Evolutionary conservation across 2,888 invertebrate genomes (phyloP).

Genomic region (Stenodema calcarata): DNA sequence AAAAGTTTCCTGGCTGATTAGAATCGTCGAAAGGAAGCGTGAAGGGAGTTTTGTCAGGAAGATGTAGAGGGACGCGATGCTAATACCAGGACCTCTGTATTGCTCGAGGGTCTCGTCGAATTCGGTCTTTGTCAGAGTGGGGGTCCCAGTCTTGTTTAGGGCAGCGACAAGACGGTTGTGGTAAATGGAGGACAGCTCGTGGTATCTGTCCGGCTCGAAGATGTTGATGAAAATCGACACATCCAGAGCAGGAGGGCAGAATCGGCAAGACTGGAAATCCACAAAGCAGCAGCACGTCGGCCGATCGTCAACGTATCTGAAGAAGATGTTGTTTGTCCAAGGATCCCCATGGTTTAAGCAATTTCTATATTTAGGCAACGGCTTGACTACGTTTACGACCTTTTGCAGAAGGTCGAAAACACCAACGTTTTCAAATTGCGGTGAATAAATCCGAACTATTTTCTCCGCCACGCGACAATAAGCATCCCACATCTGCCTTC

Average conservation of each 20-base stretch:
- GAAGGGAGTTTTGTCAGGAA: conserved; percentile 44
- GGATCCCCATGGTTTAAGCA: conserved; percentile 49
- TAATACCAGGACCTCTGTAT: neutral
- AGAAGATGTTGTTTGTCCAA: conserved; percentile 50
- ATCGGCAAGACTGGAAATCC: conserved; percentile 38
- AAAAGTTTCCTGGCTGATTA: conserved; percentile 36
- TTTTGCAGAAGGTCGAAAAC: neutral
- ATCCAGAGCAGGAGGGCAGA: conserved; percentile 45
- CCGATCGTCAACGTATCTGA: conserved; percentile 34
- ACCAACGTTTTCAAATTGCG: neutral
- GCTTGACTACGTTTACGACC: neutral
- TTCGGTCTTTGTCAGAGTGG: neutral
- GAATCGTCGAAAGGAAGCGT: neutral
- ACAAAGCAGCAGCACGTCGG: conserved; percentile 34
- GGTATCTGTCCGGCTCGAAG: neutral
- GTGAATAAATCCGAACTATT: conserved; percentile 10
- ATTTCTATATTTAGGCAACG: conserved; percentile 14
- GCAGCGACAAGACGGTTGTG: neutral
- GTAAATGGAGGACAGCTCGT: neutral
- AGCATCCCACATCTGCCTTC: conserved; percentile 38
- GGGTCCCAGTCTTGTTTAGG: neutral
- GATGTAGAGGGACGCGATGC: conserved; percentile 46
- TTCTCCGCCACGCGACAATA: neutral
- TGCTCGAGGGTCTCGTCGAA: conserved; percentile 25
- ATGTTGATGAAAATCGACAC: conserved; percentile 34